phyloP scores from a whole-genome alignment of 2,888 invertebrate genomes.

The Neocrepidodera transversa region DNA sequence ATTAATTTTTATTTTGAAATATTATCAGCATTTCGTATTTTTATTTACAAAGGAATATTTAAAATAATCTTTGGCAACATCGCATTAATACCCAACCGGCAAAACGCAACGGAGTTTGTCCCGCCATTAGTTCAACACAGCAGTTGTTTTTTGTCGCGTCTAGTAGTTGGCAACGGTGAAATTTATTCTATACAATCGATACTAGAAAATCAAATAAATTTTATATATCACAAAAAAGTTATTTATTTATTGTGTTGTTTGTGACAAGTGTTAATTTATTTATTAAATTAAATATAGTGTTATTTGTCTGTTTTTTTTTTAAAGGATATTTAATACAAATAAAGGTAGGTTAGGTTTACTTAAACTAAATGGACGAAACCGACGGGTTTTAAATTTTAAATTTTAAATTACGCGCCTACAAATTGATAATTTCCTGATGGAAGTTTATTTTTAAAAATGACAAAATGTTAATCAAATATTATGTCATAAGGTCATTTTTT shows the following conservation, averaged over 20 bases:
- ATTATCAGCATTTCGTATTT: too few relatives aligned
- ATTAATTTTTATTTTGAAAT: too few relatives aligned
- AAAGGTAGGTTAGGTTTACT: constrained; percentile 26
- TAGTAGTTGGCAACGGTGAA: constrained; percentile 30
- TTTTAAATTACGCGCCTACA: not conserved
- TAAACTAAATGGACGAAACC: not conserved
- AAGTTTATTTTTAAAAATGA: constrained; percentile 1
- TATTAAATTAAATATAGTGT: not conserved
- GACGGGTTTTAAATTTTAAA: not conserved
- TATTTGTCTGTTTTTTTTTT: not conserved
- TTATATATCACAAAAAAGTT: not conserved
- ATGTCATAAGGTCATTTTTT: not conserved
- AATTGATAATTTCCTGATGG: constrained; percentile 2
- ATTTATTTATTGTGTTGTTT: constrained; percentile 1
- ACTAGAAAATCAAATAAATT: constrained; percentile 3
- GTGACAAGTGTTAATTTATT: not conserved
- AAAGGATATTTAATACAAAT: constrained; percentile 10
- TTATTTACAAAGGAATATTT: too few relatives aligned
- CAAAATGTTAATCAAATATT: not conserved
- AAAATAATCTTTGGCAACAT: too few relatives aligned
- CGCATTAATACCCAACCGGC: constrained; percentile 27
- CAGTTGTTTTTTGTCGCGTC: constrained; percentile 27
- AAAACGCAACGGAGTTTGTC: constrained; percentile 37
- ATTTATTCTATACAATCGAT: constrained; percentile 30
- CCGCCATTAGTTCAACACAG: constrained; percentile 39